Evolutionary conservation across 2,113 vertebrate genomes (phyloP).

Genomic region (Nycticorax nycticorax): DNA sequence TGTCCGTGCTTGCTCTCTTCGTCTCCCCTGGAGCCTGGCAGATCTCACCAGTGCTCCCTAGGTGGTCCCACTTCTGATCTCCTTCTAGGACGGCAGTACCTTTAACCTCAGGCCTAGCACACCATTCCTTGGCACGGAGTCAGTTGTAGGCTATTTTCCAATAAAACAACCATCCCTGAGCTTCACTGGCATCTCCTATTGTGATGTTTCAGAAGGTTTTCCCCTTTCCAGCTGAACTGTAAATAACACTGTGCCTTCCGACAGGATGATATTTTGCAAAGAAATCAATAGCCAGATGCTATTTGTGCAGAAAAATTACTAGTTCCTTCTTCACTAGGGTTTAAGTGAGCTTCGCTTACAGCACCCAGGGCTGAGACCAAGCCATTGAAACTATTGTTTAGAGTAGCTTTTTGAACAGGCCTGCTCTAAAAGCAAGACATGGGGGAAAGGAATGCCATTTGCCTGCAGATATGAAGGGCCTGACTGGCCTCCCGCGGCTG

Average conservation of each 20-base stretch:
- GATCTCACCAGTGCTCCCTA: background rate
- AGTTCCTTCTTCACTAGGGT: background rate
- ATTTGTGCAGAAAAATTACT: background rate
- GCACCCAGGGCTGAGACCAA: background rate
- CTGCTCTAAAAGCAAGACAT: background rate
- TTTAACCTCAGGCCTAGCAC: background rate
- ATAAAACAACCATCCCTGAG: background rate
- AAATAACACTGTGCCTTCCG: background rate
- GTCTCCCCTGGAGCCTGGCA: fast-evolving
- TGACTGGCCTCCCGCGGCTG: background rate
- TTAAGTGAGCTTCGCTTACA: background rate
- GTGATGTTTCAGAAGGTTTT: background rate
- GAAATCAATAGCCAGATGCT: background rate
- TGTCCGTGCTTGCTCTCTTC: background rate
- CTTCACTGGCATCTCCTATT: background rate
- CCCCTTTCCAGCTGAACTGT: background rate
- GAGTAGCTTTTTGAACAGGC: background rate
- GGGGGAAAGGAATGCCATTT: fast-evolving
- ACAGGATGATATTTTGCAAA: background rate
- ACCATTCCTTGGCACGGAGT: background rate
- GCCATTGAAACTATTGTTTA: background rate
- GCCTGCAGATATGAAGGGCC: background rate
- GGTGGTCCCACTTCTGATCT: background rate
- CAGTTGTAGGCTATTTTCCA: background rate
- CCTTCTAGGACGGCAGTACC: background rate